Evolutionary conservation across 2,888 invertebrate species (phyloP).

Genomic region (Julus scanicus): DNA sequence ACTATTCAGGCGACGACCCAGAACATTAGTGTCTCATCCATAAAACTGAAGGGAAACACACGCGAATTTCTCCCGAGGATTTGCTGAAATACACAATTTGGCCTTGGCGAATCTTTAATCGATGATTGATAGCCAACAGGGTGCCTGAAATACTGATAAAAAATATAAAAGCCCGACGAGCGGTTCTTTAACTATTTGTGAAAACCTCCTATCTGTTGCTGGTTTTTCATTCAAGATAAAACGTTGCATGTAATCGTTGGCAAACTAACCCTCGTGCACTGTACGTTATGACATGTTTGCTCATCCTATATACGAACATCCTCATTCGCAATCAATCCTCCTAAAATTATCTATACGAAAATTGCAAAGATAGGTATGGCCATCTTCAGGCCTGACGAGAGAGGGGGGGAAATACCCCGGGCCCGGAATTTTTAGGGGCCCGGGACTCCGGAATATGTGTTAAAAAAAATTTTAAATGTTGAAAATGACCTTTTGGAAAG

Average conservation of each 20-base stretch:
- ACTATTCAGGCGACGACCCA: background rate
- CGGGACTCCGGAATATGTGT: too few species aligned
- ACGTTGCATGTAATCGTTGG: background rate
- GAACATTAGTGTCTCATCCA: background rate
- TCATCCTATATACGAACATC: background rate
- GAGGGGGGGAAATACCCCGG: too few species aligned
- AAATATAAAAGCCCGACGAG: background rate
- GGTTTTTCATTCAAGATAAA: background rate
- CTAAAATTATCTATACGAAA: too few species aligned
- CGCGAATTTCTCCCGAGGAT: background rate
- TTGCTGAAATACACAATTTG: background rate
- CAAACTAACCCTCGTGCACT: background rate
- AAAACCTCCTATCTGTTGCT: background rate
- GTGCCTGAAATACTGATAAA: background rate
- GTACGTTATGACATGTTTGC: background rate
- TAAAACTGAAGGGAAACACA: background rate
- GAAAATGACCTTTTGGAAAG: too few species aligned
- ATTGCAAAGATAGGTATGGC: too few species aligned
- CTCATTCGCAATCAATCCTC: background rate
- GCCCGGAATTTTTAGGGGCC: too few species aligned
- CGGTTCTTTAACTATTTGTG: background rate
- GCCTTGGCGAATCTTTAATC: background rate
- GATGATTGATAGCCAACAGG: conserved; percentile 22
- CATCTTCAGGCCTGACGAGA: too few species aligned
- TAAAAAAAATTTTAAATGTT: too few species aligned